Evolutionary conservation across 2,113 vertebrate genomes (phyloP), one percentile per base, ranked within the genome.

Genomic region (Gymnorhina tibicen): DNA sequence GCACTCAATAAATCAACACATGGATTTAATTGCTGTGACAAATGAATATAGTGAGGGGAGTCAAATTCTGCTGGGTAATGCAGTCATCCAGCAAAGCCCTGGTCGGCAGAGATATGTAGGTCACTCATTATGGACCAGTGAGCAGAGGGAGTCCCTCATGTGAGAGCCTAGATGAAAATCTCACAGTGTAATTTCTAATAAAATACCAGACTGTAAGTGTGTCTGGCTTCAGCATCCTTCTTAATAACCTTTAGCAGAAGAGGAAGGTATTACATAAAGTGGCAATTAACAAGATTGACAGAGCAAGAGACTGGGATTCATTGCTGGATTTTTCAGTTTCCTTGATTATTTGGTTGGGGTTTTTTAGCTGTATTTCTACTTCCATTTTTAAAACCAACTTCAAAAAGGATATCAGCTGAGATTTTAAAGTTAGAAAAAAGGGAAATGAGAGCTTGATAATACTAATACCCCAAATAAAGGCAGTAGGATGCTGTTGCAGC

Each of bases 21-120:
- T n/a, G 64, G 52, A 41, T 91, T 96, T 95, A 96, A 96, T 96
- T 95, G 84, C 91, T 95, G 69, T 95, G 77, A 94, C 66, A 92
- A 96, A 96, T 91, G 35, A 91, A 72, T 79, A 53, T 18, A 82
- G 76, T 13, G 30, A 92, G 33, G 16, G 41, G 39, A 95, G 74
- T 85, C 9, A 85, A 85, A 85, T 82, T 94, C 81, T 79, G 18
- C 42, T 75, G 73, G 86, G 60, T 81, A 91, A 84, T 87, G 73
- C 86, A 89, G 83, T 80, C 86, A 95, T 91, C 60, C 86, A 89
- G 77, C 52, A 94, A 95, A 92, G 26, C 19, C 53, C 56, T 89
- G 93, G 84, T 66, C 12, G 4, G 60, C n/a, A 94, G 69, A 92
- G 69, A 72, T 85, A 95, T 96, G 89, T 97, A 95, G 96, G 94